These are phyloP conservation scores for Eupristina koningsbergeri DNA, from an alignment of 1,140 invertebrate genomes.

Conservation along the genomic window DNA sequence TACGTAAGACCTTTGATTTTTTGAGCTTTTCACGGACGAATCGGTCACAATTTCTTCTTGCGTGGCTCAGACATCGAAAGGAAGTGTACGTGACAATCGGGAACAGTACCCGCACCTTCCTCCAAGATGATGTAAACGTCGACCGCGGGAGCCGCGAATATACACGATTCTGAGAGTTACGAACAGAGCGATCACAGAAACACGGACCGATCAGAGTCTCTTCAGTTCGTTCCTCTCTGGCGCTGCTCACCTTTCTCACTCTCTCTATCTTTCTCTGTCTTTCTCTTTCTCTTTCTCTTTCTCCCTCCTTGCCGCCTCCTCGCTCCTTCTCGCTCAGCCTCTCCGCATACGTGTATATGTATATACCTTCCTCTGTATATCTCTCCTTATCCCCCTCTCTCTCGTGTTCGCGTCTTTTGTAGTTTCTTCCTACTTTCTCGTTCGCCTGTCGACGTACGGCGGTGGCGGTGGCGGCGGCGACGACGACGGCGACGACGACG, in stretches of 20 bases:
- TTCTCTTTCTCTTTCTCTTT: background rate
- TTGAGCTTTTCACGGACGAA: background rate
- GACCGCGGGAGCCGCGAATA: background rate
- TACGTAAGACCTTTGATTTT: background rate
- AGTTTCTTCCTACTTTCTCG: background rate
- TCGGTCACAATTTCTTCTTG: background rate
- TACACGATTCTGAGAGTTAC: background rate
- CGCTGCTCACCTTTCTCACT: background rate
- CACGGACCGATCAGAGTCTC: constrained; percentile 34
- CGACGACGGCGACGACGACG: no score
- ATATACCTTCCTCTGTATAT: no score
- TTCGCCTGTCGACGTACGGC: constrained; percentile 18
- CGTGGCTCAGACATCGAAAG: background rate
- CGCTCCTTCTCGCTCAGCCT: background rate
- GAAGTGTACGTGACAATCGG: background rate
- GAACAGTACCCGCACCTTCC: background rate
- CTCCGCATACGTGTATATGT: background rate
- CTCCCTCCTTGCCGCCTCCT: background rate
- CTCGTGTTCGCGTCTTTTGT: background rate
- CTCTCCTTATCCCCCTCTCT: background rate
- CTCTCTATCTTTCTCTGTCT: constrained; percentile 30
- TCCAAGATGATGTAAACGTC: background rate
- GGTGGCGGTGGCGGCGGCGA: no score
- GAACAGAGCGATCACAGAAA: constrained; percentile 14
- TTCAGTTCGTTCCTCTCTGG: constrained; percentile 47